Evolutionary conservation across 2,888 invertebrate species (phyloP), one percentile per base, ranked within the genome.

Genomic region (Teleogryllus oceanicus): DNA sequence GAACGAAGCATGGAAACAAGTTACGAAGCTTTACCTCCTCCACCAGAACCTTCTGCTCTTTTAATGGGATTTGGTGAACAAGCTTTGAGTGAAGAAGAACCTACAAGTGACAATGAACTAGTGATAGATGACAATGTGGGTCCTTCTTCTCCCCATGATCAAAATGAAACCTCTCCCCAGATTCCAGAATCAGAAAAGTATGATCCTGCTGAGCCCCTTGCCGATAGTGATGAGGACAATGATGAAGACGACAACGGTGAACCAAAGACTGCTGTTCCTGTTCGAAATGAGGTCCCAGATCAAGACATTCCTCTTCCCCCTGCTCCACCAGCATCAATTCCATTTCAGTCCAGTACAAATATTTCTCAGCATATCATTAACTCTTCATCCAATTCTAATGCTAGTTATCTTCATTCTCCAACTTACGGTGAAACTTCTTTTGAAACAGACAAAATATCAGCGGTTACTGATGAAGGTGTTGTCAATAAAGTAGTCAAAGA

Each of bases 151-250:
- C 77, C 77, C 49, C 20, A 16, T 18, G 37, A 37, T 49, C 62
- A 62, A 13, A n/a, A n/a, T n/a, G 62, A 62, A 18, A n/a, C 16
- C 62, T 37, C 37, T 5, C 62, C 62, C 11, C 62, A 77, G 76
- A 79, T 80, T 74, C 62, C 76, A 16, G 80, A 81, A 12, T 81
- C 82, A 0, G 90, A 90, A 76, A 89, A 89, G 83, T 90, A 90
- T 84, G 90, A 90, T 83, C 90, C 90, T 13, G 90, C 89, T 12
- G 89, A 90, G 82, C 89, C 90, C 20, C 90, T 89, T 0, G 86
- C 82, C 75, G 83, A 83, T 78, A 86, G 85, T 79, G 87, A 86
- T 2, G 87, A 86, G 18, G 86, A 85, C 4, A 37, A 37, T 0
- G 86, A 82, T 76, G 83, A 83, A 76, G 86, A 85, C 79, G 87